Evolutionary conservation across 2,888 invertebrate genomes (phyloP).

Genomic region (Erpobdella octoculata): DNA sequence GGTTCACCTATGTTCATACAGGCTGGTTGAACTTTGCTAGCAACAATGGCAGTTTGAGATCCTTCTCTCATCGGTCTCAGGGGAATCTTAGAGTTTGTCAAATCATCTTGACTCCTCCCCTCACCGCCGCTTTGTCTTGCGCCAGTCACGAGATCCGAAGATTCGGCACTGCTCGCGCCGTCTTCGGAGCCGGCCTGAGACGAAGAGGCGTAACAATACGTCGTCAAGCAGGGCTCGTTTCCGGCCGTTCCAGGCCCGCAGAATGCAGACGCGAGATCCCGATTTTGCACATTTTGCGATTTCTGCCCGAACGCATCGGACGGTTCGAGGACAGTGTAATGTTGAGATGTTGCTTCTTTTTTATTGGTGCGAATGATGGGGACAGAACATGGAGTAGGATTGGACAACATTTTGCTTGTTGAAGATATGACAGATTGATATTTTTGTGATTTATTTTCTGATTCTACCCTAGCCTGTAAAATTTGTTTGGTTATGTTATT

Average conservation of each 20-base stretch:
- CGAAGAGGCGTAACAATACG: slow-evolving; percentile 14
- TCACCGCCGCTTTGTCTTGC: not conserved
- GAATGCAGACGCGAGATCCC: slow-evolving; percentile 2
- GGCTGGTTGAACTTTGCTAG: too few species aligned
- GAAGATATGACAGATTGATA: slow-evolving; percentile 11
- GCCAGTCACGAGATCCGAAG: not conserved
- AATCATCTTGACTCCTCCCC: not conserved
- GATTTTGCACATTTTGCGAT: not conserved
- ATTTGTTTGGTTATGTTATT: not conserved
- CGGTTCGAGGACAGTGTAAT: slow-evolving; percentile 36
- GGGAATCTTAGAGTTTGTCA: slow-evolving; percentile 37
- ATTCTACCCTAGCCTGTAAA: not conserved
- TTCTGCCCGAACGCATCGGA: slow-evolving; percentile 12
- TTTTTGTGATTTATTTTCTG: slow-evolving; percentile 21
- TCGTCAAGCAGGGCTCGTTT: slow-evolving; percentile 31
- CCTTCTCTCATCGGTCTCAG: slow-evolving; percentile 34
- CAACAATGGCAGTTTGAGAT: slow-evolving; percentile 23
- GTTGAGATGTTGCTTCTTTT: slow-evolving; percentile 15
- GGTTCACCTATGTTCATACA: too few species aligned
- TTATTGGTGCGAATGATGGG: not conserved
- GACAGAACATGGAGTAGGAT: slow-evolving; percentile 12
- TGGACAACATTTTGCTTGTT: not conserved
- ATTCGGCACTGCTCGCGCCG: slow-evolving; percentile 10
- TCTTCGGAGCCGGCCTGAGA: slow-evolving; percentile 18
- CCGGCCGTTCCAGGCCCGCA: slow-evolving; percentile 24